Evolutionary conservation across 2,888 invertebrate genomes (phyloP).

Genomic region (Eristalis intricaria): DNA sequence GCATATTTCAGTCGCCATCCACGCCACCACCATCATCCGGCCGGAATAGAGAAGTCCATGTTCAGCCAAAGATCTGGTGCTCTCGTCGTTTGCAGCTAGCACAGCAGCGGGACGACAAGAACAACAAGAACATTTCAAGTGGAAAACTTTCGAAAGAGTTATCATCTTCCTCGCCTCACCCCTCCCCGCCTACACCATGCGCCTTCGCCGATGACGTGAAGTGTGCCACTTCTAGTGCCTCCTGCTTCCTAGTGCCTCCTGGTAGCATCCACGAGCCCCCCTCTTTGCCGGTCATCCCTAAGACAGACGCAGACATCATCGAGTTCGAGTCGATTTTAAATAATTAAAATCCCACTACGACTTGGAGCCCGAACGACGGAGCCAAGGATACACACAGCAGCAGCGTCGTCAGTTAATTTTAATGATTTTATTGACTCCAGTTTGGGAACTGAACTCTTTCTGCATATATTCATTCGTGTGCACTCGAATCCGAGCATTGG

Average conservation of each 20-base stretch:
- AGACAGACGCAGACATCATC: constrained; percentile 56
- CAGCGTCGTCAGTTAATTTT: constrained; percentile 55
- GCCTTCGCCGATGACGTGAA: background rate
- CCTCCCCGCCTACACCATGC: background rate
- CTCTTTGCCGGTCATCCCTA: background rate
- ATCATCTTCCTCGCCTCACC: background rate
- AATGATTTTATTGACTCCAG: constrained; percentile 71
- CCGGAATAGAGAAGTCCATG: constrained; percentile 15
- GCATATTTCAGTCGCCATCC: constrained; percentile 47
- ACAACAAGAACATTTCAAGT: constrained; percentile 62
- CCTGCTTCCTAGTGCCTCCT: too few relatives aligned
- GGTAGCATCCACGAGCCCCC: too few relatives aligned
- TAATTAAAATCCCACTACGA: constrained; percentile 59
- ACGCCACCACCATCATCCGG: background rate
- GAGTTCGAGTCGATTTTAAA: constrained; percentile 62
- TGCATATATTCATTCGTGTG: constrained; percentile 46
- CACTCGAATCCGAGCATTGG: constrained; percentile 16
- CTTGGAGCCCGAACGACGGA: constrained; percentile 21
- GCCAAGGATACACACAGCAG: constrained; percentile 19
- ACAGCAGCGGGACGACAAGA: constrained; percentile 18
- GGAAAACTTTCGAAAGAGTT: constrained; percentile 64
- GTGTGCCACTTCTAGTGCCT: background rate
- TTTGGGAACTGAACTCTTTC: constrained; percentile 36
- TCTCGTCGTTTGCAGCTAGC: too few relatives aligned
- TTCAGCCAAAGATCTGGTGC: constrained; percentile 41